Conservation (phyloP, 23 tunicate genomes). For the Styela clava region DNA sequence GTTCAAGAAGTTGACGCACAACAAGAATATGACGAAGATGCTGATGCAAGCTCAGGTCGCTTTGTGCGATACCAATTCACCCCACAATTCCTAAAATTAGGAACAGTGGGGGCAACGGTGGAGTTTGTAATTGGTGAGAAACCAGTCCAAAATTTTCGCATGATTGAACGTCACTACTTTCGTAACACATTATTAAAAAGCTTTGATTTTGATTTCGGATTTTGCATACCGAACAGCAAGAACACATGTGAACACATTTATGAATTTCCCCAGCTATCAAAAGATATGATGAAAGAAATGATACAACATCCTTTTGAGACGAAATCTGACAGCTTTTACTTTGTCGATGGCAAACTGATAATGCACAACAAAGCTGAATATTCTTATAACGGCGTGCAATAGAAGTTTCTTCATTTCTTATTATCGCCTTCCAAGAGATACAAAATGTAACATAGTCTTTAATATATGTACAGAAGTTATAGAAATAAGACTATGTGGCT, state of each 20-base stretch:
- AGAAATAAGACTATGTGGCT: too few relatives aligned
- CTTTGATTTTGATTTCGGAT: conserved; percentile 96
- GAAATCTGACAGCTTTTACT: conserved; percentile 97
- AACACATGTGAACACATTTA: conserved; percentile 97
- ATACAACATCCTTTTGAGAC: conserved; percentile 74
- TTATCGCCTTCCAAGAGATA: neutral
- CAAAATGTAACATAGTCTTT: too few relatives aligned
- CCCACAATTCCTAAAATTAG: conserved; percentile 69
- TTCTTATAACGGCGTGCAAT: conserved; percentile 58
- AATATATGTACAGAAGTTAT: too few relatives aligned
- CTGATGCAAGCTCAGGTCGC: conserved; percentile 75
- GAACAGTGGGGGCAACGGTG: conserved; percentile 90
- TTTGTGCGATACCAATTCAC: conserved; percentile 92
- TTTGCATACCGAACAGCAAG: conserved; percentile 89
- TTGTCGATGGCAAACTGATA: conserved; percentile 74
- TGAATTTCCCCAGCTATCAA: conserved; percentile 67
- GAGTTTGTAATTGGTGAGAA: conserved; percentile 85
- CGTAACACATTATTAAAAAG: conserved; percentile 84
- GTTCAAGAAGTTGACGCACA: conserved; percentile 30
- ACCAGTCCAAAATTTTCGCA: conserved; percentile 76
- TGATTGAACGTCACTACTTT: conserved; percentile 95
- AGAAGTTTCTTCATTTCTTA: neutral
- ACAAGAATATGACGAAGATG: conserved; percentile 1
- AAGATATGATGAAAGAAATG: conserved; percentile 58
- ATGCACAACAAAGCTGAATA: conserved; percentile 99